A percentile compares a stretch with the other conserved stretches of the same genome.
phyloP scores from a whole-genome alignment of 2,888 invertebrate species.

The Euspilapteryx auroguttella region DNA sequence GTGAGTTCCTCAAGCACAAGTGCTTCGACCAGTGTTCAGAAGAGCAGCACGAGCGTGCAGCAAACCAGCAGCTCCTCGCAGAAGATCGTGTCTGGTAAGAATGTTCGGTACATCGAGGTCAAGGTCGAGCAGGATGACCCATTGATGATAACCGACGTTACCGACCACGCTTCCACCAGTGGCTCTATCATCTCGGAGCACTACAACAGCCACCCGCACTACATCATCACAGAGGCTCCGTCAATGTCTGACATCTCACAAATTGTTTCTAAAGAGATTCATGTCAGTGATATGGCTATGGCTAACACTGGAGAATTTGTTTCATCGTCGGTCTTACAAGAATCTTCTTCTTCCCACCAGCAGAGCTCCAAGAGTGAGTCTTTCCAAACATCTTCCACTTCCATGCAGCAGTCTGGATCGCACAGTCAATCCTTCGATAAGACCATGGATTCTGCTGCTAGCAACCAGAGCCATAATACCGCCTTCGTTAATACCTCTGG shows the following conservation, averaged over 20 bases:
- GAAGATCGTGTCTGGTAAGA: constrained; percentile 50
- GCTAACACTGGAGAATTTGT: constrained; percentile 43
- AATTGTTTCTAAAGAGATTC: constrained; percentile 28
- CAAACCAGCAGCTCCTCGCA: constrained; percentile 40
- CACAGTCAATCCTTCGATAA: constrained; percentile 39
- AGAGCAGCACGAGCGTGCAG: constrained; percentile 33
- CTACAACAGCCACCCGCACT: constrained; percentile 55
- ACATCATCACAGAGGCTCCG: constrained; percentile 55
- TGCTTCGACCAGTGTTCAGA: constrained; percentile 50
- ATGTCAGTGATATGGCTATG: constrained; percentile 47
- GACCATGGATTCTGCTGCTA: constrained; percentile 30
- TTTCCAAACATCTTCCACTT: constrained; percentile 41
- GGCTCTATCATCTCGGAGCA: constrained; percentile 51
- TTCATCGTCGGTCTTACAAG: constrained; percentile 31
- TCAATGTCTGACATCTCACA: constrained; percentile 50
- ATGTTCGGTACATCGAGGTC: constrained; percentile 52
- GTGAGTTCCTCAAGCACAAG: constrained; percentile 34
- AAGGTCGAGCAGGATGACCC: constrained; percentile 59
- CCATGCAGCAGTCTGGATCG: constrained; percentile 36
- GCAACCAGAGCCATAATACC: constrained; percentile 41
- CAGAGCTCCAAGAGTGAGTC: constrained; percentile 43
- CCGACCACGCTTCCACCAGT: constrained; percentile 45
- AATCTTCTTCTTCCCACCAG: constrained; percentile 38
- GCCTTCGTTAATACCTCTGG: constrained; percentile 36
- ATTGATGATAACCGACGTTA: constrained; percentile 54